phyloP scores from a whole-genome alignment of 2,797 vertebrate species.

The Brotula barbata region DNA sequence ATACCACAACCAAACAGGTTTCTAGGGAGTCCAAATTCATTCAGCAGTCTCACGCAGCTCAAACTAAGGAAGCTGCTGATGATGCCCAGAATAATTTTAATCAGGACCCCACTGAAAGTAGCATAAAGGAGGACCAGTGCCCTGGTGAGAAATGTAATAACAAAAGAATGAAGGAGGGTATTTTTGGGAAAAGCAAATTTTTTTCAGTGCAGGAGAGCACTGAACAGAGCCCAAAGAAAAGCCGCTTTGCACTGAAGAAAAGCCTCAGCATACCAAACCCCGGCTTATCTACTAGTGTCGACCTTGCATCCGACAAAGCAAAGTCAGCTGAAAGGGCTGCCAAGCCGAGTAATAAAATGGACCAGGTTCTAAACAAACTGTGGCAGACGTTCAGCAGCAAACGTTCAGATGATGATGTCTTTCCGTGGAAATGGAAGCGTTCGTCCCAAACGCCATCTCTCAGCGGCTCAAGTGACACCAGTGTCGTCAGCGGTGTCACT shows the following conservation, averaged over 20 bases:
- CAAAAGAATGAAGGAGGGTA: constrained; percentile 41
- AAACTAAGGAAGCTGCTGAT: constrained; percentile 29
- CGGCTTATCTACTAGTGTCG: constrained; percentile 31
- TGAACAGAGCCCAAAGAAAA: constrained; percentile 66
- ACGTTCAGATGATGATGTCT: constrained; percentile 60
- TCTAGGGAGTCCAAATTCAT: constrained; percentile 47
- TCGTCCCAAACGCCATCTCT: constrained; percentile 52
- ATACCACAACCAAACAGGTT: constrained; percentile 26
- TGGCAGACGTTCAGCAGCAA: constrained; percentile 70
- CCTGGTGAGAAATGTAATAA: constrained; percentile 26
- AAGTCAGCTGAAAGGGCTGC: constrained; percentile 48
- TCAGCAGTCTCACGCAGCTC: constrained; percentile 35
- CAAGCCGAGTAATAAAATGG: constrained; percentile 69
- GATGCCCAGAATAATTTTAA: constrained; percentile 36
- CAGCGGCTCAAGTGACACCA: constrained; percentile 55
- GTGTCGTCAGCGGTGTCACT: constrained; percentile 36
- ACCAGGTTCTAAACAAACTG: constrained; percentile 72
- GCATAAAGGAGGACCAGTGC: constrained; percentile 41
- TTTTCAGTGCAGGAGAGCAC: constrained; percentile 55
- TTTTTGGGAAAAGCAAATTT: constrained; percentile 58
- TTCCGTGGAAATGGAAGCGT: constrained; percentile 63
- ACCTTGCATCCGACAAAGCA: constrained; percentile 19
- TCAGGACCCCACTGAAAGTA: constrained; percentile 52
- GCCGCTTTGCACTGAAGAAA: constrained; percentile 67
- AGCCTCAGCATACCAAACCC: constrained; percentile 59